Percentiles rank a stretch among this genome's conserved stretches.
Conservation (phyloP, 2,888 invertebrate genomes). For the Labia minor region DNA sequence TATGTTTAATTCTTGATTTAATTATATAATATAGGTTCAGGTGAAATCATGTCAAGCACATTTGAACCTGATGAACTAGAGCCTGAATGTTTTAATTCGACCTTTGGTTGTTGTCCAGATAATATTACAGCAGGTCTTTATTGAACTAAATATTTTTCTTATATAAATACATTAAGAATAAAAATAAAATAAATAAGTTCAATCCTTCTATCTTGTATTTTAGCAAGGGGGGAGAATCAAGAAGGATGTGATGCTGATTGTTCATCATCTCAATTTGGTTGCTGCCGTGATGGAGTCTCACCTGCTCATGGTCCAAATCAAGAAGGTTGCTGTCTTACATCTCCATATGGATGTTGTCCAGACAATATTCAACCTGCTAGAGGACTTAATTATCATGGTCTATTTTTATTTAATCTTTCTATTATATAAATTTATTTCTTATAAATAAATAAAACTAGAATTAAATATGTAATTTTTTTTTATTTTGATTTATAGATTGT, state of each 20-base stretch:
- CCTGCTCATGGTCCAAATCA: constrained; percentile 72
- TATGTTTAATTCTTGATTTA: neutral
- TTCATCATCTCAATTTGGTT: constrained; percentile 61
- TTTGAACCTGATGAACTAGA: constrained; percentile 1
- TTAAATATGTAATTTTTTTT: no score
- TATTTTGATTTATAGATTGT: constrained; percentile 51
- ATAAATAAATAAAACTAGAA: no score
- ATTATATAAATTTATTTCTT: no score
- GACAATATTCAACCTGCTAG: constrained; percentile 73
- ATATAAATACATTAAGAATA: neutral
- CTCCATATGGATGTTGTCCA: constrained; percentile 76
- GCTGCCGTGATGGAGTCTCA: constrained; percentile 74
- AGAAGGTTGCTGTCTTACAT: constrained; percentile 71
- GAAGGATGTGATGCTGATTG: constrained; percentile 67
- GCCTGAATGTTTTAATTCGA: constrained; percentile 34
- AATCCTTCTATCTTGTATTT: neutral
- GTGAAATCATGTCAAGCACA: neutral
- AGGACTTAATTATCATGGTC: constrained; percentile 49
- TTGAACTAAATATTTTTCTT: neutral
- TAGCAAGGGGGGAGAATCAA: constrained; percentile 55
- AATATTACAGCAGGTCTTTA: constrained; percentile 42
- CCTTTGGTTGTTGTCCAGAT: constrained; percentile 44
- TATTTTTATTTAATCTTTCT: neutral
- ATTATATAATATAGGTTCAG: neutral
- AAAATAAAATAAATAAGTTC: neutral